Evolutionary conservation across 2,888 invertebrate genomes (phyloP).

Genomic region (Brachycybe producta): DNA sequence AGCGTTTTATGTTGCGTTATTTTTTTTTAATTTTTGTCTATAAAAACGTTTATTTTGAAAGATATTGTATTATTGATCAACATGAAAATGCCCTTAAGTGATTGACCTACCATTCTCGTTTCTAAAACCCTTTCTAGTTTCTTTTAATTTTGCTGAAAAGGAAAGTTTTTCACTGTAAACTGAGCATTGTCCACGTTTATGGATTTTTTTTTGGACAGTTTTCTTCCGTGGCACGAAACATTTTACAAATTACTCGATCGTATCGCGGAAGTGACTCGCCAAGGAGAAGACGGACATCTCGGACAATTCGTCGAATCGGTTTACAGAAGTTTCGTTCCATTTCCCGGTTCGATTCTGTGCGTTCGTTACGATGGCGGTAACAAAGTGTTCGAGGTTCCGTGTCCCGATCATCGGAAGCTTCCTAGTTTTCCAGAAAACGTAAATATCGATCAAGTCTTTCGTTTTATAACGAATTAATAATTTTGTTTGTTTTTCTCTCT

Average conservation of each 20-base stretch:
- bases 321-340: conserved; percentile 53
- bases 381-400: conserved; percentile 51
- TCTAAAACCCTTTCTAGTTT: no score
- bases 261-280: conserved; percentile 60
- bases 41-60: no score
- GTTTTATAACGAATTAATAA: conserved; percentile 6
- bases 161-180: no score
- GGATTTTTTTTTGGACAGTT: conserved; percentile 45
- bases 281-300: conserved; percentile 39
- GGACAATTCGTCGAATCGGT: conserved; percentile 51
- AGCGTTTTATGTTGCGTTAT: no score
- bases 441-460: conserved; percentile 36
- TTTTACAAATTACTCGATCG: conserved; percentile 78
- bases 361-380: conserved; percentile 21
- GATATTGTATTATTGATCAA: no score
- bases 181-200: neutral
- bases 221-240: conserved; percentile 91
- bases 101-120: no score
- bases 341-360: conserved; percentile 48
- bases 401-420: conserved; percentile 65
- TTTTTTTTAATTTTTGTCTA: no score
- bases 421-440: conserved; percentile 95
- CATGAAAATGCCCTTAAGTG: no score
- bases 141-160: no score
- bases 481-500: conserved; percentile 5